These are phyloP conservation scores for Asteroscopus sphinx DNA, from an alignment of 2,888 invertebrate genomes.

Conservation along the genomic window DNA sequence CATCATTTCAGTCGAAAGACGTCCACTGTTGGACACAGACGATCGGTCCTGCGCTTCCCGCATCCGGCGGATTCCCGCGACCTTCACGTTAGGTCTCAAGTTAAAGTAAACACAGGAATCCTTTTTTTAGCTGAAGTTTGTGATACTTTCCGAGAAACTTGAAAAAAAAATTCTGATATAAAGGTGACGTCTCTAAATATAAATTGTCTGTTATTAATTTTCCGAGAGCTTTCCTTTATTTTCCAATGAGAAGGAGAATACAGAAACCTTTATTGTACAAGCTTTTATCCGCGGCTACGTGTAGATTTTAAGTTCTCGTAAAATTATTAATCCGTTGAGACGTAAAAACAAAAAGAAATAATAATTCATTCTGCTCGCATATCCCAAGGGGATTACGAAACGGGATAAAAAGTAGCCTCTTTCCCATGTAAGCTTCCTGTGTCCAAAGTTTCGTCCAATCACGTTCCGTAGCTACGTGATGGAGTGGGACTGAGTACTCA, in stretches of 20 bases:
- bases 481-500: conserved; percentile 14
- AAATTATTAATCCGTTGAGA: conserved; percentile 55
- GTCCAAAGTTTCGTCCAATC: conserved; percentile 23
- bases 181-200: no score
- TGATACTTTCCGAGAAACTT: background rate
- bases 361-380: conserved; percentile 46
- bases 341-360: conserved; percentile 51
- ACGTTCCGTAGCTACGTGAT: conserved; percentile 11
- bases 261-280: conserved; percentile 21
- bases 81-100: no score
- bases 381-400: conserved; percentile 35
- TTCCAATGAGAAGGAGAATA: conserved; percentile 3
- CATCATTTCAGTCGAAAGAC: no score
- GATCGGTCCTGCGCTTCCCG: no score
- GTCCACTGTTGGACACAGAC: no score
- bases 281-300: conserved; percentile 37
- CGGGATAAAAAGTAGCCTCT: conserved; percentile 43
- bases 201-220: conserved; percentile 4
- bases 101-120: background rate
- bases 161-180: background rate
- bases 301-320: conserved; percentile 50
- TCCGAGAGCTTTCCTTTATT: conserved; percentile 2
- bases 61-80: no score
- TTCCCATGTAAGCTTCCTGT: conserved; percentile 30
- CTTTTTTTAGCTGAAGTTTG: background rate